These are phyloP conservation scores for Pongo abelii DNA, from an alignment of 2,113 vertebrate genomes.

Conservation along the genomic window DNA sequence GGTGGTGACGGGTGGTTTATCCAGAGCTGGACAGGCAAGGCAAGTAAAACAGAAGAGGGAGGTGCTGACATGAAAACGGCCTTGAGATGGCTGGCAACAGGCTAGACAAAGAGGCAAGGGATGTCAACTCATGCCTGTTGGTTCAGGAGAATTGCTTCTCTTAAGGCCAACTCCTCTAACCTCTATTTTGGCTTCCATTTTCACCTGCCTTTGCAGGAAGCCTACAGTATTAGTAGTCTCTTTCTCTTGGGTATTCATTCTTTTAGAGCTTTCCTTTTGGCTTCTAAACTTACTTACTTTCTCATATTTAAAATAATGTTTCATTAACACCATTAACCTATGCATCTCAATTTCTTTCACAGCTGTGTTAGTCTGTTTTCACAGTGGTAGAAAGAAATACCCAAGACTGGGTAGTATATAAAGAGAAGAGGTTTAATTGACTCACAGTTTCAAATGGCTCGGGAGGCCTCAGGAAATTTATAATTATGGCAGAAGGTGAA, in stretches of 20 bases:
- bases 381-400: too few species aligned
- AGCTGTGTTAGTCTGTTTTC: too few species aligned
- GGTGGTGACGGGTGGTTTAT: neutral
- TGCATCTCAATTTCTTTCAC: neutral
- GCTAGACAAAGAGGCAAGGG: neutral
- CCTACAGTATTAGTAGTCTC: neutral
- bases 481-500: too few species aligned
- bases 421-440: too few species aligned
- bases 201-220: constrained; percentile 14
- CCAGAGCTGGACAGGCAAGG: neutral
- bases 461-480: too few species aligned
- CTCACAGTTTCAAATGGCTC: too few species aligned
- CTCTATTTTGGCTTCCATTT: neutral
- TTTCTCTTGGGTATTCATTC: neutral
- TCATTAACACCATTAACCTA: neutral
- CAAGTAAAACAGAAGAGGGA: constrained; percentile 24
- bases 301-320: neutral
- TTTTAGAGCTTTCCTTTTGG: neutral
- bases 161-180: neutral
- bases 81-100: neutral
- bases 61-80: neutral
- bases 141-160: neutral
- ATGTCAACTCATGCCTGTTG: neutral
- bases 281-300: constrained; percentile 27
- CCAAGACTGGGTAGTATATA: too few species aligned